Evolutionary conservation across 2,888 invertebrate genomes (phyloP).

Genomic region (Diplolepis rosae): DNA sequence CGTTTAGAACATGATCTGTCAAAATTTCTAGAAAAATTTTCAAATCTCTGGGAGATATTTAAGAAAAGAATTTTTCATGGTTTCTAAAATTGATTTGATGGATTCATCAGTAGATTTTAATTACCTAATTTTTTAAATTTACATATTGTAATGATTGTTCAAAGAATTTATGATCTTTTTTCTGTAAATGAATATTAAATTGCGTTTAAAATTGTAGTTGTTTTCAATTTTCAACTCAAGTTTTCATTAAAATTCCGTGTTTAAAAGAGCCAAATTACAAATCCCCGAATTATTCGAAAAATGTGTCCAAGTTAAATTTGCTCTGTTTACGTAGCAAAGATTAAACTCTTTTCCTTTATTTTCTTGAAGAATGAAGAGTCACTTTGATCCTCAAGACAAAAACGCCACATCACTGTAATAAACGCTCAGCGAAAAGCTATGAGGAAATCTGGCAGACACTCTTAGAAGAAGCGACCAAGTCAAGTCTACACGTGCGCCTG

Average conservation of each 20-base stretch:
- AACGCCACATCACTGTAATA: conserved; percentile 20
- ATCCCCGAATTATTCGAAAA: conserved; percentile 7
- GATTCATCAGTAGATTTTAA: too few relatives aligned
- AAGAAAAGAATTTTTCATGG: too few relatives aligned
- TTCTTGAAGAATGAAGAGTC: background rate
- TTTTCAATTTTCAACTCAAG: background rate
- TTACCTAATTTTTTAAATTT: too few relatives aligned
- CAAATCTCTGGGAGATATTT: too few relatives aligned
- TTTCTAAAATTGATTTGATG: too few relatives aligned
- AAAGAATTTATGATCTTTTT: too few relatives aligned
- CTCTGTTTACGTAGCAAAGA: conserved; percentile 11
- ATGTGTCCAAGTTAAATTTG: conserved; percentile 8
- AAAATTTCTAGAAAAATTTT: too few relatives aligned
- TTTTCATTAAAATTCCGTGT: background rate
- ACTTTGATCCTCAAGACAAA: conserved; percentile 17
- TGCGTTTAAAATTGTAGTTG: too few relatives aligned
- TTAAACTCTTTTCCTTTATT: conserved; percentile 17
- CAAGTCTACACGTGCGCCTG: conserved; percentile 16
- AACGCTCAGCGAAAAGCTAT: conserved; percentile 21
- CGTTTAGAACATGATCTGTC: too few relatives aligned
- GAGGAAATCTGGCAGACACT: conserved; percentile 26
- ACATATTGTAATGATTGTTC: too few relatives aligned
- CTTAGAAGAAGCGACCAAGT: conserved; percentile 16
- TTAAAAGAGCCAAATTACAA: background rate
- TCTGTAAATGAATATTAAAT: too few relatives aligned